Evolutionary conservation across 1,140 invertebrate species (phyloP).

Genomic region (Trachelipus rathkii): DNA sequence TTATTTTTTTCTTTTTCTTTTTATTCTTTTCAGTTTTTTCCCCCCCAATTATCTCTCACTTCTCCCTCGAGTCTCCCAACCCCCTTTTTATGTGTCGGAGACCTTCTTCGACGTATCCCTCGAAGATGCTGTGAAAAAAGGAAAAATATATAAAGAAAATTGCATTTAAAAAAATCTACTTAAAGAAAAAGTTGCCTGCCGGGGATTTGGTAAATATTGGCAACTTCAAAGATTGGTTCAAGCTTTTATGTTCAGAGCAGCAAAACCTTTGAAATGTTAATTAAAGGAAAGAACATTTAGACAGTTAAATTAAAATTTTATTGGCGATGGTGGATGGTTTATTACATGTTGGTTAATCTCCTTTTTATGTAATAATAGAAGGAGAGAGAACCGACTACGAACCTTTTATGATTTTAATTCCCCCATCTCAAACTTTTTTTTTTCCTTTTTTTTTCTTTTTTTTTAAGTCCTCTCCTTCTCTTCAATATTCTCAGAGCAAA

Average conservation of each 20-base stretch:
- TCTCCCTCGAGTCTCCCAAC: neutral
- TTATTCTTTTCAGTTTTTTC: neutral
- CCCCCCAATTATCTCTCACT: neutral
- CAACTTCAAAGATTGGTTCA: conserved; percentile 12
- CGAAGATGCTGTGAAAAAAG: neutral
- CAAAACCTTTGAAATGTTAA: conserved; percentile 13
- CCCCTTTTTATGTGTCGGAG: neutral
- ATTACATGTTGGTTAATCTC: conserved; percentile 10
- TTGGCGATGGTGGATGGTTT: conserved; percentile 1
- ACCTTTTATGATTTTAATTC: conserved; percentile 11
- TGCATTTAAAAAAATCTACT: conserved; percentile 8
- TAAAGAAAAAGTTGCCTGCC: conserved; percentile 7
- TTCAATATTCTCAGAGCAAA: too few species aligned
- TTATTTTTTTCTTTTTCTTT: neutral
- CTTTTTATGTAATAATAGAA: conserved; percentile 4
- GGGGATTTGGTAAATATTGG: conserved; percentile 12
- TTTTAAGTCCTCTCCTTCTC: too few species aligned
- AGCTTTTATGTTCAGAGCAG: conserved; percentile 9
- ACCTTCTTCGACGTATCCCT: neutral
- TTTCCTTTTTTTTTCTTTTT: too few species aligned
- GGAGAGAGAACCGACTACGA: neutral
- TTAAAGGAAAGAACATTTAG: conserved; percentile 11
- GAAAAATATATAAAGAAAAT: conserved; percentile 4
- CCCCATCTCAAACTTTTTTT: neutral
- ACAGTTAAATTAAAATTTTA: conserved; percentile 11